Evolutionary conservation across 2,888 invertebrate species (phyloP), one percentile per base, ranked within the genome.

Genomic region (Lepetodrilus schrolli): DNA sequence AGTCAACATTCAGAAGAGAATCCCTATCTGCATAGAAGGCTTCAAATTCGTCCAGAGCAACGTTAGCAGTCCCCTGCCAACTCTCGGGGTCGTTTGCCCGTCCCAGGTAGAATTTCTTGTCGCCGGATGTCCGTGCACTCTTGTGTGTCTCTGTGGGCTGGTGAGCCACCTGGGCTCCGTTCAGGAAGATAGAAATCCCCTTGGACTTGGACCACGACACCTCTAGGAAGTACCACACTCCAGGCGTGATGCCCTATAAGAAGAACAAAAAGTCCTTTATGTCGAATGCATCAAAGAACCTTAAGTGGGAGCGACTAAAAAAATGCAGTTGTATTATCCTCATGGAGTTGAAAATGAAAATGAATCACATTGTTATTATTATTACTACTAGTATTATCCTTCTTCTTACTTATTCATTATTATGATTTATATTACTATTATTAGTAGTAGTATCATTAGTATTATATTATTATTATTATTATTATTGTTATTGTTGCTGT

Each of bases 141-240:
- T 74, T 72, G 58, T 78, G 75, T 1, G 70, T 73, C 48, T 80
- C 82, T 1, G 72, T 66, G 4, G 69, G 37, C 66, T 84, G 82
- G 23, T 66, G 58, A 8, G 80, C 78, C 4, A 81, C 83, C 30
- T 81, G 65, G 20, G 80, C 75, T 20, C 82, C 83, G 77, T 90
- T 80, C 1, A 87, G 73, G 73, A 81, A 89, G 75, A 90, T 74
- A 8, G 77, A 68, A 5, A 88, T 73, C 3, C 89, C 84, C 17
- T 72, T 74, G 20, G 78, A 73, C 5, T 38, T 71, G 26, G 73
- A 72, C 88, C 89, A 90, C 3, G 88, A 85, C 30, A 88, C 69
- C 78, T 90, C 90, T 17, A 90, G 71, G 77, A 86, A 90, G 76
- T 88, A 86, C 89, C 89, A 90, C 21, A 37, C 72, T 13, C 82